Evolutionary conservation across 2,113 vertebrate species (phyloP).

Genomic region (Dolichotis patagonum): DNA sequence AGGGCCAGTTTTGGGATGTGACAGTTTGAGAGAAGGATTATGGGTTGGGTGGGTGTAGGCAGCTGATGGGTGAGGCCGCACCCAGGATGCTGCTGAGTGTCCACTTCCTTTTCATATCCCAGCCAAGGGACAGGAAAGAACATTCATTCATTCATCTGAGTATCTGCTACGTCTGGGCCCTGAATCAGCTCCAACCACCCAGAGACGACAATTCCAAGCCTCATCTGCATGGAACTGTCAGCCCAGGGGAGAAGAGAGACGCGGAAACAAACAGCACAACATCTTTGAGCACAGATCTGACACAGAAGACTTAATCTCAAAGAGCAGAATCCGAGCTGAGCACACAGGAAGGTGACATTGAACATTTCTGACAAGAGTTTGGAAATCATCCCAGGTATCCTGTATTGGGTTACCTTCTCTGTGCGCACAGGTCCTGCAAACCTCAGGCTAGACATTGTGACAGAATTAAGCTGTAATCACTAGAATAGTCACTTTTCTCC

Average conservation of each 20-base stretch:
- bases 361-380: not conserved
- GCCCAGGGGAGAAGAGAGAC: not conserved
- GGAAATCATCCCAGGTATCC: not conserved
- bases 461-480: not conserved
- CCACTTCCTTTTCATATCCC: not conserved
- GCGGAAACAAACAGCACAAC: not conserved
- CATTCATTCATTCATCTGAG: not conserved
- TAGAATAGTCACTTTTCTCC: not conserved
- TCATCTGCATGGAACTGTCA: not conserved
- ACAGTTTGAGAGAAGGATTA: not conserved
- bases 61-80: not conserved
- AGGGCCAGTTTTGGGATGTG: conserved; percentile 2
- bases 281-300: not conserved
- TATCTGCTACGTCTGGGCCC: not conserved
- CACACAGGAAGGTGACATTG: too few relatives aligned
- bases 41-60: not conserved
- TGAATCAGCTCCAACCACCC: not conserved
- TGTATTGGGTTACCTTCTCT: not conserved
- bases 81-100: not conserved
- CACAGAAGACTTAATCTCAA: not conserved
- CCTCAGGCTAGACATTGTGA: not conserved
- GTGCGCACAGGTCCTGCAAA: not conserved
- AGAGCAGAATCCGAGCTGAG: not conserved
- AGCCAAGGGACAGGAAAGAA: not conserved
- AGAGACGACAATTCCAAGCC: not conserved